Evolutionary conservation across 2,888 invertebrate genomes (phyloP).

Genomic region (Tachina fera): DNA sequence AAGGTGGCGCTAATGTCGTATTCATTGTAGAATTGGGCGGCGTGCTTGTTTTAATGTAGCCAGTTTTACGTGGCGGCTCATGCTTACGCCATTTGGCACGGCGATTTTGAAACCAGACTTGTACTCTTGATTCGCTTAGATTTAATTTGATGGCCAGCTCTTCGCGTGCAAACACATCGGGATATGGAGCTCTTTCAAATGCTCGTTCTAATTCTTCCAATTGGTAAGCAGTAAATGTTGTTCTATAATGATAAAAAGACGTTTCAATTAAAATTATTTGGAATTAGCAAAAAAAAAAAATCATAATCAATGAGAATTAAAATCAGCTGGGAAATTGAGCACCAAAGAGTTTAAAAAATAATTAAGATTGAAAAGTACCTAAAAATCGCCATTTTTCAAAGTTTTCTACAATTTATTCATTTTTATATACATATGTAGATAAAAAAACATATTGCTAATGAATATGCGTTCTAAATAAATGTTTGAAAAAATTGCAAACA

Average conservation of each 20-base stretch:
- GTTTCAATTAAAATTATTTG: neutral
- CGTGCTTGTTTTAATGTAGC: slow-evolving; percentile 89
- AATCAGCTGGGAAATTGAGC: neutral
- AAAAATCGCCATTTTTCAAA: too few species aligned
- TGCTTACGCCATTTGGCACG: slow-evolving; percentile 97
- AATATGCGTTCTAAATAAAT: too few species aligned
- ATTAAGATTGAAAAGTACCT: too few species aligned
- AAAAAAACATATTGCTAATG: too few species aligned
- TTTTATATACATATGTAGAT: too few species aligned
- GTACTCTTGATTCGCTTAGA: slow-evolving; percentile 91
- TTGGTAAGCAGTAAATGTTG: slow-evolving; percentile 97
- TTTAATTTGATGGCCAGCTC: slow-evolving; percentile 95
- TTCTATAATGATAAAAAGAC: slow-evolving; percentile 85
- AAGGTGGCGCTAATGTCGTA: slow-evolving; percentile 84
- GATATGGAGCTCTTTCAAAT: slow-evolving; percentile 97
- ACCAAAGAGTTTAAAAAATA: too few species aligned
- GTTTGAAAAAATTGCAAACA: too few species aligned
- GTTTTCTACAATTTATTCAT: too few species aligned
- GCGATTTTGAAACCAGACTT: slow-evolving; percentile 87
- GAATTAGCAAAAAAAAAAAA: neutral
- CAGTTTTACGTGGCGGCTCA: slow-evolving; percentile 95
- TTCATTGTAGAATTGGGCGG: slow-evolving; percentile 85
- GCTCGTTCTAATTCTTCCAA: slow-evolving; percentile 96
- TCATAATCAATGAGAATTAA: neutral
- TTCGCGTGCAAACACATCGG: slow-evolving; percentile 97